phyloP scores from a whole-genome alignment of 1,140 invertebrate species.

The Microplitis demolitor region DNA sequence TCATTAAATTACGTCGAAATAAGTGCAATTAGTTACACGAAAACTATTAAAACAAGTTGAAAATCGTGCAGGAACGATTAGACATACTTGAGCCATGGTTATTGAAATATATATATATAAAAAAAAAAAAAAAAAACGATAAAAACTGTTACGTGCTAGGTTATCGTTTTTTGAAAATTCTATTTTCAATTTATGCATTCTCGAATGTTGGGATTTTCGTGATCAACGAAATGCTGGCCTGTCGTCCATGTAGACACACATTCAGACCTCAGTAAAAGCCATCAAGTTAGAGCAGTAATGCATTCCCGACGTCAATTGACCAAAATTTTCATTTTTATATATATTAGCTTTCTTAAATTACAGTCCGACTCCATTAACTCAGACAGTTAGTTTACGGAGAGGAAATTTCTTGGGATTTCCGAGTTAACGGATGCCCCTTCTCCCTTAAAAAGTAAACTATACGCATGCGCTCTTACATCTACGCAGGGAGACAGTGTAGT shows the following conservation, averaged over 20 bases:
- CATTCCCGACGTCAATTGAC: slow-evolving; percentile 10
- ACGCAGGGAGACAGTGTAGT: no score
- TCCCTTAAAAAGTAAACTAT: no score
- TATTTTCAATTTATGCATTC: slow-evolving; percentile 61
- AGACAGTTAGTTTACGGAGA: no score
- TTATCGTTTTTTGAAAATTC: slow-evolving; percentile 59
- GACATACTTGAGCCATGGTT: slow-evolving; percentile 27
- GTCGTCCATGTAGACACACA: slow-evolving; percentile 51
- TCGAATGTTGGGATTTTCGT: slow-evolving; percentile 61
- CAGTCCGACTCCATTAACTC: no score
- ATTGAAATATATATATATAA: slow-evolving; percentile 9
- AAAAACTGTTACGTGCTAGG: slow-evolving; percentile 59
- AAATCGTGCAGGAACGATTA: slow-evolving; percentile 21
- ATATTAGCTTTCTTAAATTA: background rate
- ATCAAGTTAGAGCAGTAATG: slow-evolving; percentile 15
- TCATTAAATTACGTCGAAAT: slow-evolving; percentile 56
- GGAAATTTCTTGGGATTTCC: no score
- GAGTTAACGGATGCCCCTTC: no score
- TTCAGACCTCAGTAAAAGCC: slow-evolving; percentile 27
- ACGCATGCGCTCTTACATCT: no score
- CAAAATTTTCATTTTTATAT: slow-evolving; percentile 1
- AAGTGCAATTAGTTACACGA: slow-evolving; percentile 62
- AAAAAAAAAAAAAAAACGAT: slow-evolving; percentile 35
- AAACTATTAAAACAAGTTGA: slow-evolving; percentile 33
- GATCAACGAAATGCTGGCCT: slow-evolving; percentile 63